phyloP scores from a whole-genome alignment of 2,888 invertebrate species.

The Lepeophtheirus nordmannii region DNA sequence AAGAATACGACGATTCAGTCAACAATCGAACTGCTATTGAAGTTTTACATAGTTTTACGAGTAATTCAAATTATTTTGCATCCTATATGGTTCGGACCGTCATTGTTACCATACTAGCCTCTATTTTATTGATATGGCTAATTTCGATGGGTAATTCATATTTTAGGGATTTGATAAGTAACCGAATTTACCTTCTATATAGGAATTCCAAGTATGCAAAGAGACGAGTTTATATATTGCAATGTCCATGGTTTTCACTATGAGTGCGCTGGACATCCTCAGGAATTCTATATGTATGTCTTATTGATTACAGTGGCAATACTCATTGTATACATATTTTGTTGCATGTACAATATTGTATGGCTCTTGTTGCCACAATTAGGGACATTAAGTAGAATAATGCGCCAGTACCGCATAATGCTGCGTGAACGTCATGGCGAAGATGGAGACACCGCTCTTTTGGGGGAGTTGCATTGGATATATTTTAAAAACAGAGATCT shows the following conservation, averaged over 20 bases:
- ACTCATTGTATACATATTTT: neutral
- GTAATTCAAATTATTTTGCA: slow-evolving; percentile 14
- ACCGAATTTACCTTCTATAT: no score
- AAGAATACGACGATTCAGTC: neutral
- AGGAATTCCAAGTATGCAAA: slow-evolving; percentile 13
- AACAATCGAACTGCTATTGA: slow-evolving; percentile 5
- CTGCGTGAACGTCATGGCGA: neutral
- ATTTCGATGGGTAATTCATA: neutral
- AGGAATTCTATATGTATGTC: slow-evolving; percentile 19
- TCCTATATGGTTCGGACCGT: slow-evolving; percentile 10
- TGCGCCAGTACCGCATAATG: neutral
- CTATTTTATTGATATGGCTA: neutral
- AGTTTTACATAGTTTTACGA: slow-evolving; percentile 16
- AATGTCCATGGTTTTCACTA: slow-evolving; percentile 2
- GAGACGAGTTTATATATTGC: slow-evolving; percentile 18
- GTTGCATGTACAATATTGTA: slow-evolving; percentile 5
- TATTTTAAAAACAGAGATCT: slow-evolving; percentile 19
- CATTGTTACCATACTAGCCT: neutral
- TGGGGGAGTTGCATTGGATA: slow-evolving; percentile 8
- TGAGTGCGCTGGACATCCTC: slow-evolving; percentile 17
- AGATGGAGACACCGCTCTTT: neutral
- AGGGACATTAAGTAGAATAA: slow-evolving; percentile 8
- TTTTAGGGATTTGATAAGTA: neutral
- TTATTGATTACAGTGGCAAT: neutral
- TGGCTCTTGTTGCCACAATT: slow-evolving; percentile 18